Evolutionary conservation across 2,888 invertebrate genomes (phyloP).

Genomic region (Hipparchia semele): DNA sequence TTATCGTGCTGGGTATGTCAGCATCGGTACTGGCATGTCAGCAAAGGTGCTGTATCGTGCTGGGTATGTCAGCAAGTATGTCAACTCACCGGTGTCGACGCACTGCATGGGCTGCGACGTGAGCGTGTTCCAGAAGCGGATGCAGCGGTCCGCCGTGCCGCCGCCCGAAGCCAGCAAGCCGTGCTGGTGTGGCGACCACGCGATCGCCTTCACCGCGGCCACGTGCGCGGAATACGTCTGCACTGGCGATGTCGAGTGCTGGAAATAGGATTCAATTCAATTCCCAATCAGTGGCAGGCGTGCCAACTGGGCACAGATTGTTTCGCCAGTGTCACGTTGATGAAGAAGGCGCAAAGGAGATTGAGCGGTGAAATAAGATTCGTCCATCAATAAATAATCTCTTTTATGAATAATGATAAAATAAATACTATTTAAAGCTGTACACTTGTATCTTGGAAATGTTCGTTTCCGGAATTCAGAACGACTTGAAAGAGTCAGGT

Average conservation of each 20-base stretch:
- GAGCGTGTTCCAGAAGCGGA: slow-evolving; percentile 99
- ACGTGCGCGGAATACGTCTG: slow-evolving; percentile 98
- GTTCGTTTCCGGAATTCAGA: no score
- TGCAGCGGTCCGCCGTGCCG: slow-evolving; percentile 99
- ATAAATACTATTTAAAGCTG: no score
- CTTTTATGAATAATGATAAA: no score
- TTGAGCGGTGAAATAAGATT: no score
- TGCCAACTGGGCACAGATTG: no score
- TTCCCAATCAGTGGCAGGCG: no score
- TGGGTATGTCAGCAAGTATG: background rate
- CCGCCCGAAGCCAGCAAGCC: slow-evolving; percentile 98
- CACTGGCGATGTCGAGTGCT: slow-evolving; percentile 93
- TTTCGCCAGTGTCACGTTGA: no score
- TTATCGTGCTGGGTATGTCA: slow-evolving; percentile 82
- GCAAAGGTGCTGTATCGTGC: background rate
- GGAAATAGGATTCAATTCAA: slow-evolving; percentile 41
- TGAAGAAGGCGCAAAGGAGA: no score
- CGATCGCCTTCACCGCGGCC: slow-evolving; percentile 99
- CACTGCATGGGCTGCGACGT: slow-evolving; percentile 99
- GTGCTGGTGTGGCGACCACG: slow-evolving; percentile 99
- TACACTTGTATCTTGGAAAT: no score
- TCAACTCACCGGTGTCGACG: slow-evolving; percentile 92
- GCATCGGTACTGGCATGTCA: background rate
- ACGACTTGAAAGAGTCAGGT: no score
- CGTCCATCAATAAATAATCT: no score